Percentiles rank a stretch among this genome's conserved stretches.
Evolutionary conservation across 2,113 vertebrate genomes (phyloP).

Genomic region (Microcebus ravelobensis): DNA sequence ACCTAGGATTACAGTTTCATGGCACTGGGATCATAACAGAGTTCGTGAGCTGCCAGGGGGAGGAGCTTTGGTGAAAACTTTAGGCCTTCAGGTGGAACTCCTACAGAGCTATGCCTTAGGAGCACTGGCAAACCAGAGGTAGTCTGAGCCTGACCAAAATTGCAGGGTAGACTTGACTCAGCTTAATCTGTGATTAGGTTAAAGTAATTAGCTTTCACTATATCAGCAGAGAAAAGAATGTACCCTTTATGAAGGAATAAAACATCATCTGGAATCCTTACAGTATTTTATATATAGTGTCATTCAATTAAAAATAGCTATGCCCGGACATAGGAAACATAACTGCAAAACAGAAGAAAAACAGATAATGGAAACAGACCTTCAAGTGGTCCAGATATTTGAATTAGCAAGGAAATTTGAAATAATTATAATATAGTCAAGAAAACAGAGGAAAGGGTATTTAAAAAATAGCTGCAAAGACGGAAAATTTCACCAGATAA

Average conservation of each 20-base stretch:
- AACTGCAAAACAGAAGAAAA: constrained; percentile 3
- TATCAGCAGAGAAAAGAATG: background rate
- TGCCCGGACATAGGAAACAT: background rate
- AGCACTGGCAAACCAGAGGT: background rate
- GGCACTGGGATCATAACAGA: background rate
- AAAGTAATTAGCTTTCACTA: background rate
- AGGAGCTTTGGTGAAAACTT: background rate
- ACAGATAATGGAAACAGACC: background rate
- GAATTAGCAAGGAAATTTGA: constrained; percentile 10
- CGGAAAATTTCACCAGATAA: constrained; percentile 8
- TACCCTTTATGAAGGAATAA: background rate
- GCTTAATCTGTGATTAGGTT: background rate
- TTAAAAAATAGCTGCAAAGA: background rate
- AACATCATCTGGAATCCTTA: background rate
- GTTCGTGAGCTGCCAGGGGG: background rate
- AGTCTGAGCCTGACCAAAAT: background rate
- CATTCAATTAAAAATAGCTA: constrained; percentile 7
- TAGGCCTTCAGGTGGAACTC: background rate
- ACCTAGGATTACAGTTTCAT: background rate
- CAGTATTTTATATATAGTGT: background rate
- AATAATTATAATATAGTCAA: background rate
- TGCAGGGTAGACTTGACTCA: background rate
- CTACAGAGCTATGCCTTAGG: background rate
- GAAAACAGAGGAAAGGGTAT: background rate
- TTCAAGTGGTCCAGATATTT: background rate